Evolutionary conservation across 2,888 invertebrate genomes (phyloP).

Genomic region (Vannuccia rotundouncinata): DNA sequence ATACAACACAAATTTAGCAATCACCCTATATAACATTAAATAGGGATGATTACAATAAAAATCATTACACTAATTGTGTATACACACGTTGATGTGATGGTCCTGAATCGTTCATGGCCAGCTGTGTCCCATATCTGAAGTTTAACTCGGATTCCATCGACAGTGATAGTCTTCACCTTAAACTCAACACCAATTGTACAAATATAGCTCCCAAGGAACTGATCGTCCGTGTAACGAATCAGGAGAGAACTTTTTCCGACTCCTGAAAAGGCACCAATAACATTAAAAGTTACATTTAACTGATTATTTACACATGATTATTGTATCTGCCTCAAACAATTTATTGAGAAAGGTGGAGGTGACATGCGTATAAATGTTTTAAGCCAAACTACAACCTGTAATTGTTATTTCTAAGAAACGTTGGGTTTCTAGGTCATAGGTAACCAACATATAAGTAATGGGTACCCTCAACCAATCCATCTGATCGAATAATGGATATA

Average conservation of each 20-base stretch:
- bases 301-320: no score
- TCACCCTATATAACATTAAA: background rate
- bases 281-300: no score
- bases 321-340: no score
- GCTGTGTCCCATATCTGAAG: slow-evolving; percentile 70
- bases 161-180: slow-evolving; percentile 84
- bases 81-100: slow-evolving; percentile 88
- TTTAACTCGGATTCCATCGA: slow-evolving; percentile 59
- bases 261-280: no score
- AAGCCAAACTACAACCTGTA: no score
- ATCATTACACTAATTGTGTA: background rate
- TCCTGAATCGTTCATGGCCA: slow-evolving; percentile 60
- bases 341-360: no score
- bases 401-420: no score
- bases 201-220: slow-evolving; percentile 68
- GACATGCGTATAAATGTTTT: no score
- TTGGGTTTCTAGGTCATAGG: no score
- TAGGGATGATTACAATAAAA: background rate
- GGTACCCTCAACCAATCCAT: no score
- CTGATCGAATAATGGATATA: no score
- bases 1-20: background rate
- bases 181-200: slow-evolving; percentile 99
- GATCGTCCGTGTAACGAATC: slow-evolving; percentile 92
- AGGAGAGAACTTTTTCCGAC: slow-evolving; percentile 96
- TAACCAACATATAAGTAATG: no score